Conservation (phyloP, 2,797 vertebrate species). For the Pyrrhura leucotis region DNA sequence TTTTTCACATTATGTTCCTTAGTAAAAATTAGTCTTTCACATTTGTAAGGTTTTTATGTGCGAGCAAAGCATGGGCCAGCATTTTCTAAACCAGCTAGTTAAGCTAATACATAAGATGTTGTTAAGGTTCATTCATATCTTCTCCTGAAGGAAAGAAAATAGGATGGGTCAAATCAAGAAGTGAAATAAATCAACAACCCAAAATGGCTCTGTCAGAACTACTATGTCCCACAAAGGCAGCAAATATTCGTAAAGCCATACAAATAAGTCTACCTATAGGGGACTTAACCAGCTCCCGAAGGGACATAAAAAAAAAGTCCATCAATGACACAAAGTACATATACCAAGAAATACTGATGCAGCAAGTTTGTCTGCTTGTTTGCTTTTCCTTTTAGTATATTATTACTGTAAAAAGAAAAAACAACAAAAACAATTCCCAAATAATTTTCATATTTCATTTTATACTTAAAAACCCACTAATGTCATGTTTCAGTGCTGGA, state of each 20-base stretch:
- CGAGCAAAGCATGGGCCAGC: background rate
- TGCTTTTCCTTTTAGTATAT: background rate
- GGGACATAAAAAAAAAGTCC: background rate
- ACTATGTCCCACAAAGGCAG: conserved; percentile 2
- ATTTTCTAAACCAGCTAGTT: background rate
- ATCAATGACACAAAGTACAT: background rate
- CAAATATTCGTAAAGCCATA: conserved; percentile 16
- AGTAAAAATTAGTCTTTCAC: background rate
- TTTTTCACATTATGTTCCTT: background rate
- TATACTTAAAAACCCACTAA: background rate
- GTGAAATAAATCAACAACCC: conserved; percentile 27
- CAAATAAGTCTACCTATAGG: background rate
- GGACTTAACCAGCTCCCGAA: background rate
- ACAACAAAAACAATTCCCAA: background rate
- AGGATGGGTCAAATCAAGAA: background rate
- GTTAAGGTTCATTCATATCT: background rate
- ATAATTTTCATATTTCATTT: background rate
- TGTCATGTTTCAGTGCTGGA: background rate
- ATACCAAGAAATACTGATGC: background rate
- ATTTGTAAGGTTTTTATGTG: background rate
- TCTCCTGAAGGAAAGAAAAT: background rate
- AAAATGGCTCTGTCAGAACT: conserved; percentile 7
- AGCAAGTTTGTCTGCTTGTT: background rate
- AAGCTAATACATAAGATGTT: background rate
- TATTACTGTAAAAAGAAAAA: background rate